These are phyloP conservation scores for Griposia aprilina DNA, from an alignment of 2,888 invertebrate species.

Conservation along the genomic window DNA sequence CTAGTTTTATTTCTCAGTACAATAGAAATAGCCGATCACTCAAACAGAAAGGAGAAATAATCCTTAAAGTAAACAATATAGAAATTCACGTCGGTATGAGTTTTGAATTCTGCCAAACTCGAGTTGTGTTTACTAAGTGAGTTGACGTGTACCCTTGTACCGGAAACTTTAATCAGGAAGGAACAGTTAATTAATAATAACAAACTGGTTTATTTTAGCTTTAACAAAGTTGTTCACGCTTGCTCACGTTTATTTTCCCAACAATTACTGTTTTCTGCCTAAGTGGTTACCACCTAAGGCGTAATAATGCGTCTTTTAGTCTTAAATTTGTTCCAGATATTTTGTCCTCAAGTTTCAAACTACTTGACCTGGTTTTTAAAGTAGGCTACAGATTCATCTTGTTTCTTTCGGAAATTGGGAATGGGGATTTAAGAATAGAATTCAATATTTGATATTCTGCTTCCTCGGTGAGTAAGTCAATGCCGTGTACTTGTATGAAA, in stretches of 20 bases:
- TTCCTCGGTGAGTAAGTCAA: background rate
- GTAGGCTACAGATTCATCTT: constrained; percentile 24
- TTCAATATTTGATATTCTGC: constrained; percentile 9
- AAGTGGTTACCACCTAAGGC: constrained; percentile 25
- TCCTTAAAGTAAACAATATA: constrained; percentile 34
- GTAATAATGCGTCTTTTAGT: constrained; percentile 12
- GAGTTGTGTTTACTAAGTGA: constrained; percentile 47
- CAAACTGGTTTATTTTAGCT: constrained; percentile 57
- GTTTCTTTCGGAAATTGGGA: constrained; percentile 4
- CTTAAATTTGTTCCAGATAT: constrained; percentile 18
- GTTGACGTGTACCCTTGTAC: constrained; percentile 57
- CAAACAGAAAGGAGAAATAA: constrained; percentile 25
- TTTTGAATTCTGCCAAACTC: constrained; percentile 45
- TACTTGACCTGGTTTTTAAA: constrained; percentile 40
- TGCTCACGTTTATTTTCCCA: constrained; percentile 37
- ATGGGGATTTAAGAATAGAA: constrained; percentile 3
- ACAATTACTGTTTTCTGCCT: constrained; percentile 34
- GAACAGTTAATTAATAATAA: constrained; percentile 67
- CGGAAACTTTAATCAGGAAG: constrained; percentile 62
- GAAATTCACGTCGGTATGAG: constrained; percentile 33
- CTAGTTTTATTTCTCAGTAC: background rate
- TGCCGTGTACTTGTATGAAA: too few relatives aligned
- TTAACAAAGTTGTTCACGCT: constrained; percentile 31
- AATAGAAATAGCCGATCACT: constrained; percentile 16
- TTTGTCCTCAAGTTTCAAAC: constrained; percentile 13